These are phyloP conservation scores for Ardeotis arabs DNA, from an alignment of 2,113 vertebrate genomes.

Conservation along the genomic window DNA sequence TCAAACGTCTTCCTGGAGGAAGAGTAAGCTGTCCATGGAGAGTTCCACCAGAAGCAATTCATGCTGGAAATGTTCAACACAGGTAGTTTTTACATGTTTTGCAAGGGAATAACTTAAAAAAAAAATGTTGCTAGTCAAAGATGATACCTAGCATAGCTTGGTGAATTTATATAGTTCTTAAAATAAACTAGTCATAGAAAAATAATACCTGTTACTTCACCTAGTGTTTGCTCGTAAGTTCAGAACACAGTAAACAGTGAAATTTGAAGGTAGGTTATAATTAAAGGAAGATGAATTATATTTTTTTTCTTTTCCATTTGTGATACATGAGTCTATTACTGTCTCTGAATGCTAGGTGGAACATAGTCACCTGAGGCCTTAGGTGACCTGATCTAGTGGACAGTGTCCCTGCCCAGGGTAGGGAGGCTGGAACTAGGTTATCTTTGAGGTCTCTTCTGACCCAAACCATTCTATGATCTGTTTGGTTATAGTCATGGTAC, in stretches of 20 bases:
- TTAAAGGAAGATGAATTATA: not conserved
- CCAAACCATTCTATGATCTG: not conserved
- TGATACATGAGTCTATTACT: not conserved
- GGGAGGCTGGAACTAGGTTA: too few species aligned
- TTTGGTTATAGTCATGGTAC: not conserved
- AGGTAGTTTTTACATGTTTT: slow-evolving; percentile 72
- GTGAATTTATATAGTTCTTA: not conserved
- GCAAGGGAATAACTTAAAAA: not conserved
- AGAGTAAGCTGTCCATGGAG: slow-evolving; percentile 90
- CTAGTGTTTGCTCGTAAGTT: not conserved
- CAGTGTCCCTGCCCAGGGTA: too few species aligned
- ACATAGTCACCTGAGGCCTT: not conserved
- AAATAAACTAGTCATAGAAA: not conserved
- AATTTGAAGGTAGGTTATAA: not conserved
- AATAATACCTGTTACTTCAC: not conserved
- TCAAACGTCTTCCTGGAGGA: slow-evolving; percentile 89
- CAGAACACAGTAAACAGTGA: not conserved
- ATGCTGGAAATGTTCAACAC: slow-evolving; percentile 83
- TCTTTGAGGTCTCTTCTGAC: too few species aligned
- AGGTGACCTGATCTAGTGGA: too few species aligned
- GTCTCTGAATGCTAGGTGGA: not conserved
- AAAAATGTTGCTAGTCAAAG: not conserved
- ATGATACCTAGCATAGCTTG: not conserved
- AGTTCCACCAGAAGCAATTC: slow-evolving; percentile 86
- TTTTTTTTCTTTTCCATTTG: not conserved